phyloP scores from a whole-genome alignment of 2,888 invertebrate species.

The Cataglyphis cursor region DNA sequence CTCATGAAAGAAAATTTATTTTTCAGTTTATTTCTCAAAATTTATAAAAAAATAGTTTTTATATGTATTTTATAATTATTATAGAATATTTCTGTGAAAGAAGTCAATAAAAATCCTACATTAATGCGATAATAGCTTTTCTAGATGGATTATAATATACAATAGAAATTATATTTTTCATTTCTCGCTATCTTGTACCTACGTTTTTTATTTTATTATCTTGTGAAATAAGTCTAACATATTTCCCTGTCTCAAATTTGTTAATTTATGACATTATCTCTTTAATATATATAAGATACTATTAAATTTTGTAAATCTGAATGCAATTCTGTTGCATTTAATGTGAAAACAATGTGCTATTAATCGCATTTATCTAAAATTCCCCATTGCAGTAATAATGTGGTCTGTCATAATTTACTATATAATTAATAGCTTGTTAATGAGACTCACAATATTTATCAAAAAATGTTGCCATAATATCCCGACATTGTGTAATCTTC shows the following conservation, averaged over 20 bases:
- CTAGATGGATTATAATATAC: neutral
- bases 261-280: neutral
- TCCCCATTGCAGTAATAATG: neutral
- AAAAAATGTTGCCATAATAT: neutral
- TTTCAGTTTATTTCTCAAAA: conserved; percentile 4
- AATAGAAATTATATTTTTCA: neutral
- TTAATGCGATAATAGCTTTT: neutral
- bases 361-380: conserved; percentile 13
- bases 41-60: neutral
- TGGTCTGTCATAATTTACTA: neutral
- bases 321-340: neutral
- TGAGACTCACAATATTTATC: neutral
- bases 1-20: neutral
- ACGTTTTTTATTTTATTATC: neutral
- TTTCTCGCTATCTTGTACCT: neutral
- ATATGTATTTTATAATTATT: neutral
- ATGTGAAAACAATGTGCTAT: neutral
- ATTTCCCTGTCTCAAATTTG: neutral
- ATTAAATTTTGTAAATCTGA: neutral
- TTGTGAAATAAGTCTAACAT: neutral
- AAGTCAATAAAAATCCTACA: neutral
- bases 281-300: neutral
- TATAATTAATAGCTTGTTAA: conserved; percentile 15
- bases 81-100: neutral
- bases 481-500: neutral